Evolutionary conservation across 2,888 invertebrate genomes (phyloP).

Genomic region (Platypus cylindrus): DNA sequence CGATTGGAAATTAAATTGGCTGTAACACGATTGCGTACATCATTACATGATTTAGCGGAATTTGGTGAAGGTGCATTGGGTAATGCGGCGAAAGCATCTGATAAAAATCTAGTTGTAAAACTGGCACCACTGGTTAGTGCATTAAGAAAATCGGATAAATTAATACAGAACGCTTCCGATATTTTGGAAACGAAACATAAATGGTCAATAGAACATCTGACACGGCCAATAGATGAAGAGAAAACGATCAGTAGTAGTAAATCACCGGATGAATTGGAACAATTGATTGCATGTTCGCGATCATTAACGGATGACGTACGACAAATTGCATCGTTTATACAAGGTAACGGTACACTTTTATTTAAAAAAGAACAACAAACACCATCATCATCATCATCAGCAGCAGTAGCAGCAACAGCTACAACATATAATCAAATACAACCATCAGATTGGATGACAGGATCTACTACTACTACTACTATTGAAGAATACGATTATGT

Average conservation of each 20-base stretch:
- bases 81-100: constrained; percentile 41
- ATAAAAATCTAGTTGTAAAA: constrained; percentile 54
- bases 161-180: constrained; percentile 65
- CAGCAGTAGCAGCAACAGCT: too few relatives aligned
- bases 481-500: constrained; percentile 93
- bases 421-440: too few relatives aligned
- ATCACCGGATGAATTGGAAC: constrained; percentile 74
- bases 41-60: constrained; percentile 75
- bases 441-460: too few relatives aligned
- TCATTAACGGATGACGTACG: constrained; percentile 81
- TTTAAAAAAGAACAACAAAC: constrained; percentile 50
- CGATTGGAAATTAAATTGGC: constrained; percentile 75
- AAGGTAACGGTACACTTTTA: constrained; percentile 66
- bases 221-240: constrained; percentile 24
- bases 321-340: constrained; percentile 81
- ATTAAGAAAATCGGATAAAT: constrained; percentile 63
- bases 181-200: constrained; percentile 61
- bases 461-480: too few relatives aligned
- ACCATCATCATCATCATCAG: constrained; percentile 17
- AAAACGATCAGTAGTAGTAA: constrained; percentile 40
- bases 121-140: constrained; percentile 69
- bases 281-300: constrained; percentile 74
- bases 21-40: constrained; percentile 62
- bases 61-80: constrained; percentile 82
- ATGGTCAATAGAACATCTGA: constrained; percentile 61